Evolutionary conservation across 1,140 invertebrate species (phyloP).

Genomic region (Eubasilissa regina): DNA sequence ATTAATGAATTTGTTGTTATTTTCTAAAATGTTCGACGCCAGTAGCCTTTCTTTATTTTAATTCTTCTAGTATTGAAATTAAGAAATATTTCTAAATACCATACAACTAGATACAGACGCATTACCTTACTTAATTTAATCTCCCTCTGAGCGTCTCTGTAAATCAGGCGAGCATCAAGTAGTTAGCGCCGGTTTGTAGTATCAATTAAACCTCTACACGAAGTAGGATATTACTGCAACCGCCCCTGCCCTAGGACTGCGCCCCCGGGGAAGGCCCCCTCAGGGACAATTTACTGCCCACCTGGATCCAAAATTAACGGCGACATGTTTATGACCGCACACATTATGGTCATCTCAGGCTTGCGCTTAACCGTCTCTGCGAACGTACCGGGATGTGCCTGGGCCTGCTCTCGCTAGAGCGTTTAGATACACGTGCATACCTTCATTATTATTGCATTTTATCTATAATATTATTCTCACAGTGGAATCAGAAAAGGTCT

Average conservation of each 20-base stretch:
- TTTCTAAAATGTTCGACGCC: no score
- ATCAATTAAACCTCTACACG: slow-evolving; percentile 59
- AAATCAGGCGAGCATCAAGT: slow-evolving; percentile 48
- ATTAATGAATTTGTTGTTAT: no score
- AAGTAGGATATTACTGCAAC: slow-evolving; percentile 20
- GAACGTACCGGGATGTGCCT: no score
- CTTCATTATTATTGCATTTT: no score
- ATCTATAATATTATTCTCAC: no score
- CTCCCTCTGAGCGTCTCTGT: slow-evolving; percentile 29
- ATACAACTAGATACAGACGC: neutral
- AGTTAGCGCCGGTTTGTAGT: slow-evolving; percentile 54
- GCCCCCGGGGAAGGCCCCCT: slow-evolving; percentile 47
- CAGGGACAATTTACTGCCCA: slow-evolving; percentile 61
- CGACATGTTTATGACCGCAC: slow-evolving; percentile 62
- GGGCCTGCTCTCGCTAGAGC: no score
- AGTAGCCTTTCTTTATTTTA: neutral
- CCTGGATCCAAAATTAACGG: slow-evolving; percentile 62
- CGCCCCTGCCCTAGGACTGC: slow-evolving; percentile 2
- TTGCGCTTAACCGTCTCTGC: slow-evolving; percentile 23
- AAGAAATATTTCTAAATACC: slow-evolving; percentile 8
- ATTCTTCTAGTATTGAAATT: neutral
- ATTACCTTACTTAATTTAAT: slow-evolving; percentile 33
- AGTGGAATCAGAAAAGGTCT: no score
- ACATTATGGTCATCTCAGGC: slow-evolving; percentile 61
- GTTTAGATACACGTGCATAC: no score